phyloP scores from a whole-genome alignment of 2,797 vertebrate genomes.

The Hoplostethus atlanticus region DNA sequence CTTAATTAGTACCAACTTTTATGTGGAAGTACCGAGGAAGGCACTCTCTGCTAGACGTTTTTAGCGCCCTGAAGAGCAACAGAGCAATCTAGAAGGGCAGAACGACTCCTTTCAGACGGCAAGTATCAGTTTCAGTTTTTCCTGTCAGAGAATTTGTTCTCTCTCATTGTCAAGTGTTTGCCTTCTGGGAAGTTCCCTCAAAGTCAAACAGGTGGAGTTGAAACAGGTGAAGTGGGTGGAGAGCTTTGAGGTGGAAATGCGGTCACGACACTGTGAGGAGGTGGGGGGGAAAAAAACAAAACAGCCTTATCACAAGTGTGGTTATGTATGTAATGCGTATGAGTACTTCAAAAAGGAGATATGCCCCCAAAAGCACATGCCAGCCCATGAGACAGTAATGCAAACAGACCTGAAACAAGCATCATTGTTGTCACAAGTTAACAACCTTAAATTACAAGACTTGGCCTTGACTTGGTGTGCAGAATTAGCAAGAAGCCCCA shows the following conservation, averaged over 20 bases:
- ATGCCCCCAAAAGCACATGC: neutral
- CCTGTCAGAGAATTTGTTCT: neutral
- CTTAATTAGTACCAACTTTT: neutral
- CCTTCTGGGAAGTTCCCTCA: constrained; percentile 39
- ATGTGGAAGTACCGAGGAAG: neutral
- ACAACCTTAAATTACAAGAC: constrained; percentile 18
- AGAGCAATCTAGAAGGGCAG: constrained; percentile 12
- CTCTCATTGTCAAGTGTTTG: constrained; percentile 27
- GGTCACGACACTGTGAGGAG: neutral
- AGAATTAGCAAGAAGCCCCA: constrained; percentile 1
- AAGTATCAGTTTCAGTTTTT: neutral
- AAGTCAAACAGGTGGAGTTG: constrained; percentile 61
- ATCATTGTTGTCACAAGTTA: constrained; percentile 19
- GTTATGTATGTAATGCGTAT: constrained; percentile 3
- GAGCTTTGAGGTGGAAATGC: constrained; percentile 11
- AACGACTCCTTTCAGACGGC: neutral
- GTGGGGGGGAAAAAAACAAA: neutral
- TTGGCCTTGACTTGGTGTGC: constrained; percentile 6
- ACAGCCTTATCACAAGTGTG: constrained; percentile 2
- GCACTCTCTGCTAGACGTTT: neutral
- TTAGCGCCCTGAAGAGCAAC: neutral
- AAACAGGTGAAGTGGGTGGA: constrained; percentile 25
- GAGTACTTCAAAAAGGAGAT: neutral
- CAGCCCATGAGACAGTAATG: constrained; percentile 6
- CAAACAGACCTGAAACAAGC: constrained; percentile 8